Evolutionary conservation across 2,888 invertebrate species (phyloP).

Genomic region (Netelia inedita): DNA sequence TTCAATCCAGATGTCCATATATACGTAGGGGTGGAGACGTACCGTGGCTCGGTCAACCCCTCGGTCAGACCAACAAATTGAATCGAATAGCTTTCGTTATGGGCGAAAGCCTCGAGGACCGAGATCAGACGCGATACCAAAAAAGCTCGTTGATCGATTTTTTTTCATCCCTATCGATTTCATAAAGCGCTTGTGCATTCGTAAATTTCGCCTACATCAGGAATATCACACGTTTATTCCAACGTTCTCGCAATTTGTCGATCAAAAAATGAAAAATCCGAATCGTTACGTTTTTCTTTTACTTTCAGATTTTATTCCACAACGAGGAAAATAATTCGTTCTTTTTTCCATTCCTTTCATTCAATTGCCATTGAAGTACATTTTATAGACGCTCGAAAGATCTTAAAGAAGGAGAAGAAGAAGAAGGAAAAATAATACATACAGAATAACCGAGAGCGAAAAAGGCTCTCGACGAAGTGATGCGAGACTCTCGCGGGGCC

Average conservation of each 20-base stretch:
- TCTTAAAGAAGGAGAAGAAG: constrained; percentile 32
- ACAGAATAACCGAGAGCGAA: constrained; percentile 45
- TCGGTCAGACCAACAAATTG: constrained; percentile 77
- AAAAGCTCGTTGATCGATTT: constrained; percentile 18
- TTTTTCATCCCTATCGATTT: constrained; percentile 16
- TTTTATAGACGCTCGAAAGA: constrained; percentile 54
- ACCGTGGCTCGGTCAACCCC: constrained; percentile 67
- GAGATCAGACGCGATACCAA: constrained; percentile 16
- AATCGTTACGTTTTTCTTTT: not conserved
- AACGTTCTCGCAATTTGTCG: constrained; percentile 14
- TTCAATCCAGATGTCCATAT: constrained; percentile 73
- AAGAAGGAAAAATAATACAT: constrained; percentile 33
- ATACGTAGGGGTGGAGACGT: constrained; percentile 40
- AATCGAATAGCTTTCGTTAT: constrained; percentile 72
- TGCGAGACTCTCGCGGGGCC: constrained; percentile 60
- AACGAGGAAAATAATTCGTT: constrained; percentile 1
- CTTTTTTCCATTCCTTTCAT: constrained; percentile 40
- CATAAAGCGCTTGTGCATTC: not conserved
- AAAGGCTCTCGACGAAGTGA: constrained; percentile 44
- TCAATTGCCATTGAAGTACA: constrained; percentile 58
- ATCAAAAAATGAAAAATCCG: not conserved
- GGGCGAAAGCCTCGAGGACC: constrained; percentile 64
- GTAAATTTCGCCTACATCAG: not conserved
- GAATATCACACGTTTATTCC: not conserved
- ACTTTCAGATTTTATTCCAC: not conserved